Conservation (phyloP, 2,888 invertebrate species). For the Charanyca ferruginea region DNA sequence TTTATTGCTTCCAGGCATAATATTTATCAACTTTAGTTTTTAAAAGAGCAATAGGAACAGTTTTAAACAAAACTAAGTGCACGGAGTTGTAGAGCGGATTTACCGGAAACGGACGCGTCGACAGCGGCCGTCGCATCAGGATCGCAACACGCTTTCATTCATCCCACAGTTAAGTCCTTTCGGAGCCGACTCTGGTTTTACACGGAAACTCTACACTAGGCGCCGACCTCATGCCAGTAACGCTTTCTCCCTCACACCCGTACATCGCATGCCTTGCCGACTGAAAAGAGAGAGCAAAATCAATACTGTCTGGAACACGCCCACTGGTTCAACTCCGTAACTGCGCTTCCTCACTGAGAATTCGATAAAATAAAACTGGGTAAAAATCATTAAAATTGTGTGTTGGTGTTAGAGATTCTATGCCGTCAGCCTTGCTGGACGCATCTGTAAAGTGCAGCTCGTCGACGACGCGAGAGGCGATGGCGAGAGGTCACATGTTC, state of each 20-base stretch:
- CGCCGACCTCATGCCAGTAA: conserved; percentile 80
- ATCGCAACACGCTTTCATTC: conserved; percentile 91
- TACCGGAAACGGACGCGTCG: conserved; percentile 90
- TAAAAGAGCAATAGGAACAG: conserved; percentile 71
- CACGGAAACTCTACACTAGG: conserved; percentile 88
- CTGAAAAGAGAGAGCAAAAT: conserved; percentile 85
- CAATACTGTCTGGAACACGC: conserved; percentile 90
- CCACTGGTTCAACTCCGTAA: conserved; percentile 88
- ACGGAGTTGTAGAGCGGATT: conserved; percentile 88
- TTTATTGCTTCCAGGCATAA: conserved; percentile 47
- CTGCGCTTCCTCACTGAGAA: conserved; percentile 90
- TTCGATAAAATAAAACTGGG: conserved; percentile 89
- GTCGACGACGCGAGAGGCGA: conserved; percentile 27
- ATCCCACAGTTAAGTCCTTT: conserved; percentile 87
- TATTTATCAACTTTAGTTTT: conserved; percentile 61
- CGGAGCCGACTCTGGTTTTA: conserved; percentile 77
- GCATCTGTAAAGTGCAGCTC: conserved; percentile 40
- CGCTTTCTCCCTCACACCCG: conserved; percentile 78
- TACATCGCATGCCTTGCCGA: conserved; percentile 69
- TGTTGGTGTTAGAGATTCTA: conserved; percentile 74
- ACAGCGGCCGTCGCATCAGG: conserved; percentile 89
- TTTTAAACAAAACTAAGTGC: conserved; percentile 87
- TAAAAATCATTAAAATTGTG: conserved; percentile 88
- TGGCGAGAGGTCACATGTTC: conserved; percentile 78
- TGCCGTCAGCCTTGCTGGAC: conserved; percentile 53